These are phyloP conservation scores for Eubasilissa regina DNA, from an alignment of 1,140 invertebrate genomes.

Conservation along the genomic window DNA sequence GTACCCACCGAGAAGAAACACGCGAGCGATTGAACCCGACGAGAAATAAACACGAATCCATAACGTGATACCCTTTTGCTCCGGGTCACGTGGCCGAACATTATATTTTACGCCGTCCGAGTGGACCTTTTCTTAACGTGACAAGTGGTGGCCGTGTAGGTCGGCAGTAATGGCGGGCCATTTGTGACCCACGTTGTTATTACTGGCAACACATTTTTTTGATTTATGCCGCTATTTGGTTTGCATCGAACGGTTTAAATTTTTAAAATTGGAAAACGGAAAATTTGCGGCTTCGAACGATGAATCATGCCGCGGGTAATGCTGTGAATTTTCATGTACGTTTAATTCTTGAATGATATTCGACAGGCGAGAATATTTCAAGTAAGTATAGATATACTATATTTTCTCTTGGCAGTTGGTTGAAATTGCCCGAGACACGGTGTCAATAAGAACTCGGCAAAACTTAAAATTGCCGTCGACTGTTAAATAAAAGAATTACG, in stretches of 20 bases:
- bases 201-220: conserved; percentile 48
- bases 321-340: neutral
- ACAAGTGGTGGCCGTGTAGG: conserved; percentile 35
- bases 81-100: neutral
- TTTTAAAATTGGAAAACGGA: conserved; percentile 37
- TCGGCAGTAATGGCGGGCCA: conserved; percentile 36
- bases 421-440: too few relatives aligned
- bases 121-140: conserved; percentile 43
- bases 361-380: too few relatives aligned
- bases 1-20: neutral
- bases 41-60: neutral
- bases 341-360: too few relatives aligned
- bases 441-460: too few relatives aligned
- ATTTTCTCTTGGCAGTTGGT: too few relatives aligned
- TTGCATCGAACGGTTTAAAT: conserved; percentile 50
- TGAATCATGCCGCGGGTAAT: conserved; percentile 34
- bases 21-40: neutral
- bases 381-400: too few relatives aligned
- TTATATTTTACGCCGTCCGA: conserved; percentile 1
- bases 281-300: conserved; percentile 36
- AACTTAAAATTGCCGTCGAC: too few relatives aligned
- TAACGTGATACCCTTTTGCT: neutral
- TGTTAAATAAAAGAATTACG: too few relatives aligned
- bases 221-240: conserved; percentile 50
- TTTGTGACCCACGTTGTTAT: conserved; percentile 47